Conservation (phyloP, 2,888 invertebrate genomes). For the Onthophagus sagittarius region DNA sequence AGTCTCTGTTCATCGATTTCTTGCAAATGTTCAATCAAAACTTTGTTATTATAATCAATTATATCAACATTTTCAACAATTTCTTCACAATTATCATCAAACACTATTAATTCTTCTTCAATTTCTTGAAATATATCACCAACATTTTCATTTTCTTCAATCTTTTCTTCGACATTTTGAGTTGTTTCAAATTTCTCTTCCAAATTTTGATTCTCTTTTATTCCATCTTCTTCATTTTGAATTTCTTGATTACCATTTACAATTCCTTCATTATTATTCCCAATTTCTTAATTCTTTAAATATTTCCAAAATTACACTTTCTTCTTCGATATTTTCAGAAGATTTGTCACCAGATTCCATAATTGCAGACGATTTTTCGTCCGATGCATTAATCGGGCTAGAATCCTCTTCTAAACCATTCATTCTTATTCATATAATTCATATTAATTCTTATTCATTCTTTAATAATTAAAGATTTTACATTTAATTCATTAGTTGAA, state of each 20-base stretch:
- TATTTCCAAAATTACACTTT: slow-evolving; percentile 25
- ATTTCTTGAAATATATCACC: not conserved
- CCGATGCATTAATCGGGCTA: too few species aligned
- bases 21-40: not conserved
- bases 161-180: not conserved
- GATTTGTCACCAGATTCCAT: not conserved
- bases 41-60: not conserved
- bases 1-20: not conserved
- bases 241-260: too few species aligned
- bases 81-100: not conserved
- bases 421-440: too few species aligned
- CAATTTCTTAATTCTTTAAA: slow-evolving; percentile 25
- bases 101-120: not conserved
- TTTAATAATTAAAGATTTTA: too few species aligned
- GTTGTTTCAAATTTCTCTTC: not conserved
- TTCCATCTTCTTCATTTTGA: not conserved
- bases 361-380: too few species aligned
- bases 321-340: not conserved
- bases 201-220: not conserved
- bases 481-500: too few species aligned
- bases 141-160: not conserved
- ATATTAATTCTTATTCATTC: too few species aligned
- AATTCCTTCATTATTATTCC: not conserved
- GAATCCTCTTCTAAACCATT: too few species aligned
- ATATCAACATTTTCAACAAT: not conserved